Conservation (phyloP, 2,888 invertebrate species). For the Andrena dorsata region DNA sequence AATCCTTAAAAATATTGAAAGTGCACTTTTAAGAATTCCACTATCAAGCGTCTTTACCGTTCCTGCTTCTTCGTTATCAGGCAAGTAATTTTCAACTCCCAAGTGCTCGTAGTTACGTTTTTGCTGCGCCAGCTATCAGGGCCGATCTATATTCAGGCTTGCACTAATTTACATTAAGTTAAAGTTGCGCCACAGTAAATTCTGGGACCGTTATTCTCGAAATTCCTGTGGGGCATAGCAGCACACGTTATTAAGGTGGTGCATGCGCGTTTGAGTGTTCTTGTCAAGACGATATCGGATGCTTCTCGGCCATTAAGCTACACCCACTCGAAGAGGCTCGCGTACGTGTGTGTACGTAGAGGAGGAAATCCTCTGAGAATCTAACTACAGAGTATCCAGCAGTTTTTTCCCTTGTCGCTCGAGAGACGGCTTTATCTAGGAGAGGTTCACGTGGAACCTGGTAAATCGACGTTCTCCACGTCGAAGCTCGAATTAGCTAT, state of each 20-base stretch:
- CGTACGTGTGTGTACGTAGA: slow-evolving; percentile 17
- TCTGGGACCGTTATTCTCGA: slow-evolving; percentile 38
- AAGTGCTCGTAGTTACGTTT: slow-evolving; percentile 10
- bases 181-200: slow-evolving; percentile 32
- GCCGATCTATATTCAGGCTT: slow-evolving; percentile 34
- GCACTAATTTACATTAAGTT: slow-evolving; percentile 44
- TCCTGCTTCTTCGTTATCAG: neutral
- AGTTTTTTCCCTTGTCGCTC: slow-evolving; percentile 58
- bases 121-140: slow-evolving; percentile 9
- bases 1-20: neutral
- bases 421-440: slow-evolving; percentile 64
- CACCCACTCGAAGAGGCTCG: slow-evolving; percentile 18
- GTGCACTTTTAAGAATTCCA: neutral
- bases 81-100: neutral
- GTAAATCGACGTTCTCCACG: slow-evolving; percentile 17
- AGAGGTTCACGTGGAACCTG: slow-evolving; percentile 20
- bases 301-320: slow-evolving; percentile 57
- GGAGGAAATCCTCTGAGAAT: slow-evolving; percentile 34
- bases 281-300: slow-evolving; percentile 52
- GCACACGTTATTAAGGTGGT: slow-evolving; percentile 33
- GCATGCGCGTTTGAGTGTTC: slow-evolving; percentile 42
- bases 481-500: slow-evolving; percentile 23
- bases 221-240: slow-evolving; percentile 38
- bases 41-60: neutral
- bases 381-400: slow-evolving; percentile 33